Evolutionary conservation across 2,797 vertebrate species (phyloP), one percentile per base, ranked within the genome.

Genomic region (Erpetoichthys calabaricus): DNA sequence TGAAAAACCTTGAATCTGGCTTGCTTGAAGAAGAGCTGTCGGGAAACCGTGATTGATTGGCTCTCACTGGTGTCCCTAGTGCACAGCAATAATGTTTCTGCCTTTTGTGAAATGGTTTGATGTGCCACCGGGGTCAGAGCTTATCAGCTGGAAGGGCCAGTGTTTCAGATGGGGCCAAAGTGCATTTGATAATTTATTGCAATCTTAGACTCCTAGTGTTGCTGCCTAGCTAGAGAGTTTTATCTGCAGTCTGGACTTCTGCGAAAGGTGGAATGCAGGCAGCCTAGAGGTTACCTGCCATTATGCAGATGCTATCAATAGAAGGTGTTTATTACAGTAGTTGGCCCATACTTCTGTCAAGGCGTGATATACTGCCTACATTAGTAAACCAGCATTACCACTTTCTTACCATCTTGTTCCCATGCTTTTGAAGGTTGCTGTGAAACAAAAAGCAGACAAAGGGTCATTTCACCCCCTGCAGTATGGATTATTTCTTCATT

Each of bases 71-170:
- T 65, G 70, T 75, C 71, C 65, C 75, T 65, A 44, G 57, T 65
- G 74, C 71, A 74, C 70, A 75, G 75, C 73, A 75, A 72, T 80
- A 77, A 80, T 74, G 72, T 73, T 70, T 59, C 65, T 75, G 68
- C 64, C 64, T 75, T 70, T 79, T 74, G 63, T 65, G 71, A 73
- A 75, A 72, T 63, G 69, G 65, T 58, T 75, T 73, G 65, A 73
- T 78, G 65, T 79, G 76, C 79, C 77, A 79, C 73, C 78, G 73
- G 74, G 79, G 78, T 82, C 79, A 78, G 65, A 77, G 73, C 74
- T 77, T 84, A 83, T 77, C 79, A 77, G 74, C 71, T 67, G 64
- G 62, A 45, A 55, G 69, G 76, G 75, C 72, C 68, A 68, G 53
- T 66, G 53, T 76, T 79, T 81, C 72, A 78, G 69, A 75, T 57